Evolutionary conservation across 2,888 invertebrate genomes (phyloP).

Genomic region (Neoascia interrupta): DNA sequence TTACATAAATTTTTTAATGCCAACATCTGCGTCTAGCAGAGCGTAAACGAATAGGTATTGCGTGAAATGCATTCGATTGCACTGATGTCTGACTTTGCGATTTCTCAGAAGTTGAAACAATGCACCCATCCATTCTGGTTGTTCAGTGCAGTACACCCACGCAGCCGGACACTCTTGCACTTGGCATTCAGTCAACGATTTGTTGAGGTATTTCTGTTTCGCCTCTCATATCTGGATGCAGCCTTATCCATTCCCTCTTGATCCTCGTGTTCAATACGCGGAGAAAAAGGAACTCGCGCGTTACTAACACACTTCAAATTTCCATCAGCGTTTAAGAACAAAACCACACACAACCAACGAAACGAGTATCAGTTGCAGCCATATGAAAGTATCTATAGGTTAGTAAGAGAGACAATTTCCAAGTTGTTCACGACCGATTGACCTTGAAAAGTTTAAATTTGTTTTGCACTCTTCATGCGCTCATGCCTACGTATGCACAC

Average conservation of each 20-base stretch:
- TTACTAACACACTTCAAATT: conserved; percentile 48
- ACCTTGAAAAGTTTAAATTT: conserved; percentile 68
- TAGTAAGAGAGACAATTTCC: conserved; percentile 59
- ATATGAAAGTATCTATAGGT: conserved; percentile 60
- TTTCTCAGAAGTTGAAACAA: conserved; percentile 48
- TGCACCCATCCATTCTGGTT: too few species aligned
- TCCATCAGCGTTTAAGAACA: not conserved
- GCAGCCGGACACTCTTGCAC: conserved; percentile 62
- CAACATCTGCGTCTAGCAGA: too few species aligned
- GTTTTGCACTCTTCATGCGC: conserved; percentile 49
- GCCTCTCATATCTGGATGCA: conserved; percentile 32
- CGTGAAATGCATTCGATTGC: conserved; percentile 4
- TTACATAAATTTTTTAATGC: too few species aligned
- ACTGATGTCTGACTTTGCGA: conserved; percentile 22
- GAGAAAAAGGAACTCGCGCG: conserved; percentile 6
- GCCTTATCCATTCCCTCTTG: conserved; percentile 8
- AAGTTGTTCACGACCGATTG: conserved; percentile 66
- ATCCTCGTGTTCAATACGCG: conserved; percentile 1
- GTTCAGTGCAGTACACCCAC: conserved; percentile 56
- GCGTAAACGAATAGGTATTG: conserved; percentile 20
- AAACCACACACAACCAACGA: not conserved
- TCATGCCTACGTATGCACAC: not conserved
- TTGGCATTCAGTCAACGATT: conserved; percentile 57
- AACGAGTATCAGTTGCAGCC: conserved; percentile 20
- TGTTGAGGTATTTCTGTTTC: conserved; percentile 5